Conservation (phyloP, 1,140 invertebrate genomes). For the Neotoxoptera formosana region DNA sequence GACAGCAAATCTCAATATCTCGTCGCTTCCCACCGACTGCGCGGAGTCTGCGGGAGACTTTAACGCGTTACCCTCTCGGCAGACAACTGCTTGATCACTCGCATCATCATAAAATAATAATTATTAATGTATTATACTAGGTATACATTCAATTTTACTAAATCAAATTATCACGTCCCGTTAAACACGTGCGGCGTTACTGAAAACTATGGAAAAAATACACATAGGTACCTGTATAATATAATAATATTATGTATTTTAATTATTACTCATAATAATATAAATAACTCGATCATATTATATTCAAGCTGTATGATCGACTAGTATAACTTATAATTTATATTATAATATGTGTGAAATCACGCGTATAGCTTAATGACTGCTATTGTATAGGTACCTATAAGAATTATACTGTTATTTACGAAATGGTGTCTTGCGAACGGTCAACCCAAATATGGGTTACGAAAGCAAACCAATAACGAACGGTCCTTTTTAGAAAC, state of each 20-base stretch:
- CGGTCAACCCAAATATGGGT: neutral
- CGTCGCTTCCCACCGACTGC: neutral
- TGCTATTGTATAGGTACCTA: neutral
- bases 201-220: neutral
- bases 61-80: slow-evolving; percentile 21
- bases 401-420: neutral
- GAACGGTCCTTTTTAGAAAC: neutral
- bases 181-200: neutral
- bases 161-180: neutral
- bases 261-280: neutral
- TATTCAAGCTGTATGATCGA: neutral
- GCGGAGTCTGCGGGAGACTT: slow-evolving; percentile 54
- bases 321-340: neutral
- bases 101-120: neutral
- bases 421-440: neutral
- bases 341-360: neutral
- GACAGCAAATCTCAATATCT: neutral
- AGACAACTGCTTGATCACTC: neutral
- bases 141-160: neutral
- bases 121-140: neutral
- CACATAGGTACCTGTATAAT: too few species aligned
- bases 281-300: neutral
- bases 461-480: neutral
- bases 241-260: neutral
- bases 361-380: neutral